Evolutionary conservation across 2,888 invertebrate species (phyloP).

Genomic region (Cactoblastis cactorum): DNA sequence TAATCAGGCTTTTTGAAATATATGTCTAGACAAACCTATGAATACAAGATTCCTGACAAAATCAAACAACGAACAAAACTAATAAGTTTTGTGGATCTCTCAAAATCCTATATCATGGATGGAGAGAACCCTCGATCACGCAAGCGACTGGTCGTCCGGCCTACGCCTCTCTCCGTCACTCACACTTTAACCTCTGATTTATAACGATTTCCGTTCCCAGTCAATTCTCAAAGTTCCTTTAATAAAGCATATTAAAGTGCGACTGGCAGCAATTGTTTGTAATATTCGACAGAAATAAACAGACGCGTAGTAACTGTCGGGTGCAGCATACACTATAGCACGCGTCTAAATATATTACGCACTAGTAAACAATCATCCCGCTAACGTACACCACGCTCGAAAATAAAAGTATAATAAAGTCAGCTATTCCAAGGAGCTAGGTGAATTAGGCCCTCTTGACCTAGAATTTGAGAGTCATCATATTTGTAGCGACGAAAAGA

Average conservation of each 20-base stretch:
- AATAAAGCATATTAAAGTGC: slow-evolving; percentile 17
- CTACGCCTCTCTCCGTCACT: slow-evolving; percentile 42
- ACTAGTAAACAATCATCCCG: slow-evolving; percentile 28
- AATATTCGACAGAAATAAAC: slow-evolving; percentile 28
- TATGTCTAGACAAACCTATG: too few relatives aligned
- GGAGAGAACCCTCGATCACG: slow-evolving; percentile 32
- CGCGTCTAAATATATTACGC: slow-evolving; percentile 13
- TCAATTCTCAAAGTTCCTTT: slow-evolving; percentile 27
- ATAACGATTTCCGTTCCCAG: slow-evolving; percentile 50
- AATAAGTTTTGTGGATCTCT: not conserved
- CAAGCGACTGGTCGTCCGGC: slow-evolving; percentile 33
- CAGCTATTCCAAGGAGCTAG: too few relatives aligned
- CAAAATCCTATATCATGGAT: slow-evolving; percentile 15
- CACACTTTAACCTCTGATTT: slow-evolving; percentile 48
- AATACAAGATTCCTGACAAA: too few relatives aligned
- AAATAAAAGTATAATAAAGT: too few relatives aligned
- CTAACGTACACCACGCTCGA: slow-evolving; percentile 13
- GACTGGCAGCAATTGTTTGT: slow-evolving; percentile 20
- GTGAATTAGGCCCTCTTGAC: too few relatives aligned
- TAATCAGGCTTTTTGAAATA: too few relatives aligned
- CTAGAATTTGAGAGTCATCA: too few relatives aligned
- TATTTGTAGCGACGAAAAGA: too few relatives aligned
- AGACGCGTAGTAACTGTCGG: slow-evolving; percentile 21
- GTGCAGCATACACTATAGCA: slow-evolving; percentile 18
- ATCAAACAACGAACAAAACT: not conserved